These are phyloP conservation scores for Ligdia adustata DNA, from an alignment of 2,888 invertebrate genomes.

Conservation along the genomic window DNA sequence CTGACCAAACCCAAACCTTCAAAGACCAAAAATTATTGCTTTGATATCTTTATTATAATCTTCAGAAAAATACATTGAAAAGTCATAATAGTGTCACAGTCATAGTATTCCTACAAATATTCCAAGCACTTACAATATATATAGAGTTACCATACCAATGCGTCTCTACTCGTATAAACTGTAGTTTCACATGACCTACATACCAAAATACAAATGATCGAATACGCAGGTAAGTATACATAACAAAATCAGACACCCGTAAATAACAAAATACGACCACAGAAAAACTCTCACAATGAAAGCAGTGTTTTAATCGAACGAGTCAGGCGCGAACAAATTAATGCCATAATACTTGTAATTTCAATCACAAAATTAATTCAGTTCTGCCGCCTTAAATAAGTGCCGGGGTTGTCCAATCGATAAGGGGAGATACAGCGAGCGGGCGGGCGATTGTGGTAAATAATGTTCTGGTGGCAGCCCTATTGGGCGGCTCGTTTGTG, in stretches of 20 bases:
- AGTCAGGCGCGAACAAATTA: slow-evolving; percentile 64
- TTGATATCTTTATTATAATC: no score
- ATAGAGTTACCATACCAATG: no score
- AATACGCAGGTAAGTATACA: slow-evolving; percentile 7
- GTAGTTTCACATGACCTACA: no score
- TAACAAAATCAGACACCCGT: slow-evolving; percentile 25
- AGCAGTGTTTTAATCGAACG: slow-evolving; percentile 65
- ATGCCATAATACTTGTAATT: slow-evolving; percentile 71
- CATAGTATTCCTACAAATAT: no score
- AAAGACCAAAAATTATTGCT: no score
- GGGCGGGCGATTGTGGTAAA: slow-evolving; percentile 75
- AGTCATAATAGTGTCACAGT: no score
- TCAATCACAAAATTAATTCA: slow-evolving; percentile 82
- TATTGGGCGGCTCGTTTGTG: slow-evolving; percentile 51
- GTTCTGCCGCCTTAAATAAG: slow-evolving; percentile 78
- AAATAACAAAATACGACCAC: slow-evolving; percentile 38
- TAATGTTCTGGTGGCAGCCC: slow-evolving; percentile 61
- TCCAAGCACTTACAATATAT: no score
- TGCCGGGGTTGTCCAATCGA: slow-evolving; percentile 75
- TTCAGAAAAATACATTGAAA: no score
- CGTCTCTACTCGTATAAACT: no score
- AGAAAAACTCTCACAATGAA: slow-evolving; percentile 48
- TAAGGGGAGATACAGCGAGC: slow-evolving; percentile 65
- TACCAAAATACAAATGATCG: no score
- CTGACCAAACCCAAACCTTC: no score